These are phyloP conservation scores for Margarornis squamiger DNA, from an alignment of 2,797 vertebrate genomes.

Conservation along the genomic window DNA sequence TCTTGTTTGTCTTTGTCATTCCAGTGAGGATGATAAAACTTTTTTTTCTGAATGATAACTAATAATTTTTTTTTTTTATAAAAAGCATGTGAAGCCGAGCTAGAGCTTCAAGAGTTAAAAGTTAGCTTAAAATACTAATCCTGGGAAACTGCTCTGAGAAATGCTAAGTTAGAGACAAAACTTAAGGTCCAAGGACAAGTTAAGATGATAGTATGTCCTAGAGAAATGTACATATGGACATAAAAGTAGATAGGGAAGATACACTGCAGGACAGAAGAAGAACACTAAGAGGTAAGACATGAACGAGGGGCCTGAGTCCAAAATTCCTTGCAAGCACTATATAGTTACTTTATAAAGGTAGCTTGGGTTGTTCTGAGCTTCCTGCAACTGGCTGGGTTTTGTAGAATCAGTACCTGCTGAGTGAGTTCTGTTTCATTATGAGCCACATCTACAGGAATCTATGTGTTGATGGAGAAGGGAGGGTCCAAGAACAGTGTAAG, in stretches of 20 bases:
- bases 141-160: too few relatives aligned
- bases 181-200: too few relatives aligned
- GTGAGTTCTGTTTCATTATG: not conserved
- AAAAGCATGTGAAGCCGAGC: not conserved
- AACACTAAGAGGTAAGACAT: too few relatives aligned
- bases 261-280: too few relatives aligned
- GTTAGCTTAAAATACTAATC: too few relatives aligned
- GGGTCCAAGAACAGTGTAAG: not conserved
- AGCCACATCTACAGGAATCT: not conserved
- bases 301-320: too few relatives aligned
- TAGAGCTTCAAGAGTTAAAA: too few relatives aligned
- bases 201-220: too few relatives aligned
- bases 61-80: not conserved
- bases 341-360: not conserved
- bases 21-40: not conserved
- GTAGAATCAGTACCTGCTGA: not conserved
- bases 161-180: too few relatives aligned
- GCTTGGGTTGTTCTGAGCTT: not conserved
- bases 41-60: not conserved
- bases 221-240: too few relatives aligned
- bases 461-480: not conserved
- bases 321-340: not conserved
- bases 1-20: not conserved
- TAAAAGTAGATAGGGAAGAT: too few relatives aligned
- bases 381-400: not conserved